Evolutionary conservation across 1,140 invertebrate species (phyloP), one percentile per base, ranked within the genome.

Genomic region (Brachionus rubens): DNA sequence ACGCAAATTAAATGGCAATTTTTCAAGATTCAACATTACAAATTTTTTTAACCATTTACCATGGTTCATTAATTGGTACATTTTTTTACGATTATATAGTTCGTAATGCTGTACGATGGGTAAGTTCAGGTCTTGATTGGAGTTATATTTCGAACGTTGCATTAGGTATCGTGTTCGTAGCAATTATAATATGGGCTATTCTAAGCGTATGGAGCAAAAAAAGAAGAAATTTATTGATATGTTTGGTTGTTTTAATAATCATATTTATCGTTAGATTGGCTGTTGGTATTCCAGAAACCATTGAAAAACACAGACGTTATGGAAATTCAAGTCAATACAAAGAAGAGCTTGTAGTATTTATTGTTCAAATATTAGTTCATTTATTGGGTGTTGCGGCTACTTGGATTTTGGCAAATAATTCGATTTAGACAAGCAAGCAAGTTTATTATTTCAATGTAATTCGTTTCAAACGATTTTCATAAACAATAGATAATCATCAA

Each of bases 171-270:
- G 16, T 72, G 24, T 72, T 72, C 14, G 50, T 72, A 16, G 46
- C 46, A 7, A 21, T 72, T 24, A 33, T 48, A 21, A 54, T 72
- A 10, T 72, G 68, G 68, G 68, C 68, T 54, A 72, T 54, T 33
- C 30, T 72, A n/a, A 72, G 43, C 28, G 68, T 50, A 50, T 72
- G 68, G 68, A 72, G 28, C 46, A 72, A 72, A 30, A 50, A 50
- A 16, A 72, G 68, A 50, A n/a, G 68, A 48, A 72, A 72, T 48
- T 26, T 72, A 36, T 19, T 72, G 1, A 72, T 72, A 21, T 26
- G 68, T 24, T 21, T 72, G 26, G 26, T 72, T 19, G 47, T 50
- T 9, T 30, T 72, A n/a, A 54, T 72, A 19, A 72, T 72, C 9
- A 72, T 72, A 10, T 72, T 72, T 41, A 36, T 72, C 19, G 33